Conservation (phyloP, 2,113 vertebrate species). For the Campylomormyrus numenius region DNA sequence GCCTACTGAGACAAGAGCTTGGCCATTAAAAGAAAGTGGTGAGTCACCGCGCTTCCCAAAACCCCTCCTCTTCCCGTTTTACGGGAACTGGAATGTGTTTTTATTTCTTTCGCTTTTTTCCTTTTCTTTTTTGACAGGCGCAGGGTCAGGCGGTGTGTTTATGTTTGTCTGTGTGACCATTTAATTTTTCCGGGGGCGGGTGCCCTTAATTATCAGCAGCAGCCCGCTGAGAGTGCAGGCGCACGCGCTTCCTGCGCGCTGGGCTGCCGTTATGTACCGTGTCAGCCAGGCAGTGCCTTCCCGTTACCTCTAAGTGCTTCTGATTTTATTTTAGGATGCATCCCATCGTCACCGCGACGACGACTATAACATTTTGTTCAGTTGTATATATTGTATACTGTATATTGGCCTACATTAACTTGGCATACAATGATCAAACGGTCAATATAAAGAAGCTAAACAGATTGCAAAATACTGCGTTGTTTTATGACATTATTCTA, state of each 20-base stretch:
- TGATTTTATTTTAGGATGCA: background rate
- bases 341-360: background rate
- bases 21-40: constrained; percentile 43
- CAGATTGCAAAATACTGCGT: background rate
- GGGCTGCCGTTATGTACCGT: background rate
- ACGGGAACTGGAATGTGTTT: constrained; percentile 68
- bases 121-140: constrained; percentile 22
- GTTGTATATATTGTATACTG: background rate
- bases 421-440: background rate
- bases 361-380: background rate
- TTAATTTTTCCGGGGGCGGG: constrained; percentile 35
- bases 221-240: constrained; percentile 29
- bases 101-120: constrained; percentile 43
- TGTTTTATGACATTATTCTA: background rate
- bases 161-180: constrained; percentile 49
- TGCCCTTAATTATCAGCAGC: constrained; percentile 39
- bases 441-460: background rate
- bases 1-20: constrained; percentile 38
- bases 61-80: constrained; percentile 39
- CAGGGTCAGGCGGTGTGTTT: constrained; percentile 35
- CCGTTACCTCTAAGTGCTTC: background rate
- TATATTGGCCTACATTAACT: background rate
- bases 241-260: background rate
- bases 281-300: background rate
- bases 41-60: constrained; percentile 58